Conservation (phyloP, 2,113 vertebrate species). For the Glaucomys volans region DNA sequence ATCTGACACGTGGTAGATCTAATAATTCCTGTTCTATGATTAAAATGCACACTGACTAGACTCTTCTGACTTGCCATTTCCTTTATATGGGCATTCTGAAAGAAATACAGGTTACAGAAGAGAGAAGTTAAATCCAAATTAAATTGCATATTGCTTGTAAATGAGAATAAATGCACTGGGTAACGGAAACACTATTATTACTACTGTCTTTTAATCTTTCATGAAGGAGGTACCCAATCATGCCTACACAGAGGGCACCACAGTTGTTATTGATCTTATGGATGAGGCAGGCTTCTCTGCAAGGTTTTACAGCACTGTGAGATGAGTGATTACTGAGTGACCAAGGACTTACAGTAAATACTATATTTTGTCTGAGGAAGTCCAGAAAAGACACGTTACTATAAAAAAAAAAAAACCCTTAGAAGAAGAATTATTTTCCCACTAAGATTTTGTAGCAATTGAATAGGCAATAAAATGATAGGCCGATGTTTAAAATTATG, state of each 20-base stretch:
- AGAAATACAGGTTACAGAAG: background rate
- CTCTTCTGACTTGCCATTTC: conserved; percentile 12
- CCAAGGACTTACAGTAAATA: background rate
- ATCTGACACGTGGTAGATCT: background rate
- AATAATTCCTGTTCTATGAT: background rate
- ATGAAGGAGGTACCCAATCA: background rate
- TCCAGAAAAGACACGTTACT: background rate
- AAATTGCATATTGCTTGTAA: conserved; percentile 41
- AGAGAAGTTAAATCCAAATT: conserved; percentile 43
- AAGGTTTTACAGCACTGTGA: background rate
- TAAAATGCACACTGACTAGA: background rate
- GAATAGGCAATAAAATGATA: conserved; percentile 34
- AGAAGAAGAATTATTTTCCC: background rate
- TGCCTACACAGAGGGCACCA: background rate
- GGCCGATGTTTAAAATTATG: background rate
- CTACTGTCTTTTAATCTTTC: conserved; percentile 4
- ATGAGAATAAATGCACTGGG: background rate
- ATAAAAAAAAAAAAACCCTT: background rate
- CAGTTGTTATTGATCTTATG: background rate
- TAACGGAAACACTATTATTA: background rate
- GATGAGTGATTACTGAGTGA: background rate
- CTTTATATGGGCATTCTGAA: background rate
- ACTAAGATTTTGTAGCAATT: conserved; percentile 2
- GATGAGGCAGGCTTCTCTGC: background rate
- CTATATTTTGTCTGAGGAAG: background rate